Evolutionary conservation across 2,113 vertebrate genomes (phyloP).

Genomic region (Oxygymnocypris stewartii): DNA sequence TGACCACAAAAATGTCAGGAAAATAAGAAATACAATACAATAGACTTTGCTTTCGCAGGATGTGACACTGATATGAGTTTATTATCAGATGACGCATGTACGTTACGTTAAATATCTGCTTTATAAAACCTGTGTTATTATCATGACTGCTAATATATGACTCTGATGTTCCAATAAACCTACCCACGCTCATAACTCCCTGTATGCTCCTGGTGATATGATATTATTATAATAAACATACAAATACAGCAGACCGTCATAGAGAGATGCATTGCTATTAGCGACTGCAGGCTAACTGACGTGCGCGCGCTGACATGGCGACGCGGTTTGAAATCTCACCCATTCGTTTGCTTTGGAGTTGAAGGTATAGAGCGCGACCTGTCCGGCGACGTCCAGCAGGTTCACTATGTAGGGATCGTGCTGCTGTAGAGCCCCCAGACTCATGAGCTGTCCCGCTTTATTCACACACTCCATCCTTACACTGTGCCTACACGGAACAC

Average conservation of each 20-base stretch:
- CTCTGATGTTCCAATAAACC: neutral
- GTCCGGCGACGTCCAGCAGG: slow-evolving; percentile 92
- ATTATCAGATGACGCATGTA: too few relatives aligned
- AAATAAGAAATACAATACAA: too few relatives aligned
- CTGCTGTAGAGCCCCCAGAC: slow-evolving; percentile 88
- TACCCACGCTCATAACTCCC: too few relatives aligned
- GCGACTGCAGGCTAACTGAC: slow-evolving; percentile 12
- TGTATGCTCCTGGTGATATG: neutral
- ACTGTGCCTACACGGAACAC: slow-evolving; percentile 64
- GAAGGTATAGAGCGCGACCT: slow-evolving; percentile 95
- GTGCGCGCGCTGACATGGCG: neutral
- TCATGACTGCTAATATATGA: too few relatives aligned
- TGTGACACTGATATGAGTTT: too few relatives aligned
- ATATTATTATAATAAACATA: neutral
- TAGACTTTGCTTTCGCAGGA: too few relatives aligned
- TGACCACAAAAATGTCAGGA: too few relatives aligned
- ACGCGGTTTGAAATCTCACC: slow-evolving; percentile 74
- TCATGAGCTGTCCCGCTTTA: slow-evolving; percentile 88
- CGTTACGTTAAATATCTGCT: too few relatives aligned
- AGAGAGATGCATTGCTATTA: neutral
- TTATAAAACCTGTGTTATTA: too few relatives aligned
- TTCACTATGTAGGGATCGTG: slow-evolving; percentile 92
- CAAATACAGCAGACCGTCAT: neutral
- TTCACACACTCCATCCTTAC: slow-evolving; percentile 85
- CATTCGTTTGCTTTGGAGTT: slow-evolving; percentile 92